phyloP scores from a whole-genome alignment of 2,888 invertebrate genomes.

The Lasioglossum figueresi region DNA sequence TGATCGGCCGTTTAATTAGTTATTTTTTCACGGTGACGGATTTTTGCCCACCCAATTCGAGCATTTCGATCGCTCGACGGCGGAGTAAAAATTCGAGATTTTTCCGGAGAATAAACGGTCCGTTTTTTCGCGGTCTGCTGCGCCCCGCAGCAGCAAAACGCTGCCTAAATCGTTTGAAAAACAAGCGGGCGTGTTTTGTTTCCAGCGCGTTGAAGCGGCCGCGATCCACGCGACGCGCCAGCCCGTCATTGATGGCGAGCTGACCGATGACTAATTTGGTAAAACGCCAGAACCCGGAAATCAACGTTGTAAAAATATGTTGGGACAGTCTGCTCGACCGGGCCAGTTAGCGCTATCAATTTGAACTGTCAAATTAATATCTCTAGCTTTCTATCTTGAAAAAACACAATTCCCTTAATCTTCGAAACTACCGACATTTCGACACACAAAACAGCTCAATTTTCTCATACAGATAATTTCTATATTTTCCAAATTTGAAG shows the following conservation, averaged over 20 bases:
- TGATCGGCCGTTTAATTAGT: conserved; percentile 1
- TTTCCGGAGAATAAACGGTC: conserved; percentile 50
- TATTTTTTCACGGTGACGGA: not conserved
- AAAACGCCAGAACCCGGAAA: conserved; percentile 15
- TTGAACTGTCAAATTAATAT: not conserved
- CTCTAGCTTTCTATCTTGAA: not conserved
- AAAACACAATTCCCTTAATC: not conserved
- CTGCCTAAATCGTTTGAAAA: conserved; percentile 56
- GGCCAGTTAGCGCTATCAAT: not conserved
- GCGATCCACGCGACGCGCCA: conserved; percentile 37
- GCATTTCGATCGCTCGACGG: not conserved
- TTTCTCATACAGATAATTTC: not conserved
- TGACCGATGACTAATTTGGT: conserved; percentile 47
- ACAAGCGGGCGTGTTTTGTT: conserved; percentile 49
- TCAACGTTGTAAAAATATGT: conserved; percentile 4
- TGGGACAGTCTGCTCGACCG: not conserved
- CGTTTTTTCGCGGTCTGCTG: conserved; percentile 51
- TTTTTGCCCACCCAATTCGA: not conserved
- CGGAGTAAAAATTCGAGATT: conserved; percentile 48
- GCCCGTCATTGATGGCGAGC: conserved; percentile 48
- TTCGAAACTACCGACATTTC: not conserved
- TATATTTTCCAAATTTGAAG: not conserved
- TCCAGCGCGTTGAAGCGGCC: conserved; percentile 46
- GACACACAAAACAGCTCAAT: not conserved
- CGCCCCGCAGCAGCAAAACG: conserved; percentile 31